A percentile compares a stretch with the other conserved stretches of the same genome.
phyloP scores from a whole-genome alignment of 2,888 invertebrate genomes.

The Agriopis leucophaearia region DNA sequence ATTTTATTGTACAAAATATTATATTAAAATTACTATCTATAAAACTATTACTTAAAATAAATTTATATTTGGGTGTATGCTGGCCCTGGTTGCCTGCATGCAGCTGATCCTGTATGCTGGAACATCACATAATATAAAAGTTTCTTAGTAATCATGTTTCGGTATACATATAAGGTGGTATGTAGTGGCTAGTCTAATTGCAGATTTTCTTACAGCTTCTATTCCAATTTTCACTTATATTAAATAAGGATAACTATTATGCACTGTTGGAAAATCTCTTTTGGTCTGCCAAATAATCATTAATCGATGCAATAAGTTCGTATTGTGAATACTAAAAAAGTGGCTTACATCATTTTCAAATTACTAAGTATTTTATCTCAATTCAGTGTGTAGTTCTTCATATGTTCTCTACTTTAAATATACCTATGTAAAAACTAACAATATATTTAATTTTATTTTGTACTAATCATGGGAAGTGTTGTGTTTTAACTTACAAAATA shows the following conservation, averaged over 20 bases:
- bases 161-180: conserved; percentile 77
- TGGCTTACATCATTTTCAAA: conserved; percentile 85
- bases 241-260: conserved; percentile 81
- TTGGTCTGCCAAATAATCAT: conserved; percentile 85
- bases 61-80: conserved; percentile 85
- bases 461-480: conserved; percentile 87
- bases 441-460: conserved; percentile 87
- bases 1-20: conserved; percentile 91
- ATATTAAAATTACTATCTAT: conserved; percentile 87
- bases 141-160: conserved; percentile 84
- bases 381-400: conserved; percentile 86
- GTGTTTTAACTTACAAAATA: conserved; percentile 86
- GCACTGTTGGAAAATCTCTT: conserved; percentile 87
- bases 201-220: conserved; percentile 87
- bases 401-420: conserved; percentile 86
- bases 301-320: conserved; percentile 84
- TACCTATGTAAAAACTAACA: conserved; percentile 87
- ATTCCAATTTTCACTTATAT: conserved; percentile 85
- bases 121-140: conserved; percentile 79
- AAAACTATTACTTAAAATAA: conserved; percentile 83
- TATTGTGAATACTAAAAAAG: conserved; percentile 86
- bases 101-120: conserved; percentile 85
- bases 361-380: conserved; percentile 86
- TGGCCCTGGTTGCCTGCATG: conserved; percentile 83
- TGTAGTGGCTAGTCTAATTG: conserved; percentile 85